Conservation (phyloP, 2,797 vertebrate species). For the Pantherophis vulpinus region DNA sequence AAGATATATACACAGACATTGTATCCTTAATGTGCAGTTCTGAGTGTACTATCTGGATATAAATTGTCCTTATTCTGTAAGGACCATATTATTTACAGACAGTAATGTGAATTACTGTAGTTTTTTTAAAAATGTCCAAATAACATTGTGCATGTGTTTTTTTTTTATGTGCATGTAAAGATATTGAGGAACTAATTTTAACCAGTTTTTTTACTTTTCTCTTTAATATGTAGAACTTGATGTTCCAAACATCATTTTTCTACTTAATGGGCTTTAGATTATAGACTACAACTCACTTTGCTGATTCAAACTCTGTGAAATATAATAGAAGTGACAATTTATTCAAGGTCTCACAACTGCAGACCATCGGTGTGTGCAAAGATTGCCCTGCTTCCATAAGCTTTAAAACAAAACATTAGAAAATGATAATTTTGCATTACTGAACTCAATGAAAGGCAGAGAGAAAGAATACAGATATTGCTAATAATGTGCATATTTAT, state of each 20-base stretch:
- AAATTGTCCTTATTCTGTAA: not conserved
- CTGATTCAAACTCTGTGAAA: conserved; percentile 40
- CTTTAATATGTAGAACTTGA: conserved; percentile 13
- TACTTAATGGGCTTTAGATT: conserved; percentile 34
- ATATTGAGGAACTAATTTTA: not conserved
- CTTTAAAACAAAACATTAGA: conserved; percentile 39
- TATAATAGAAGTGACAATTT: conserved; percentile 34
- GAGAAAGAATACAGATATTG: conserved; percentile 17
- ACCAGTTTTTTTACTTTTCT: conserved; percentile 4
- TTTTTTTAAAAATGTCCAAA: not conserved
- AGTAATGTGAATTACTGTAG: not conserved
- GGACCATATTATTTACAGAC: not conserved
- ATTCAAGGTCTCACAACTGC: conserved; percentile 31
- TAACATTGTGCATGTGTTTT: not conserved
- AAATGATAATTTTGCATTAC: conserved; percentile 29
- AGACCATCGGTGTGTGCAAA: not conserved
- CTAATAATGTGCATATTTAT: conserved; percentile 28
- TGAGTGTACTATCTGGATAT: not conserved
- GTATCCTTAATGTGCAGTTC: not conserved
- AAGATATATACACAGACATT: not conserved
- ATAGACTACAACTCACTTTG: conserved; percentile 13
- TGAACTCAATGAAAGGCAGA: conserved; percentile 21
- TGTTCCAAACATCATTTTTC: conserved; percentile 17
- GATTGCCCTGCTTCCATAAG: not conserved
- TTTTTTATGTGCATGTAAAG: not conserved